These are phyloP conservation scores for Rhinella marina DNA, from an alignment of 2,797 vertebrate genomes.

Conservation along the genomic window DNA sequence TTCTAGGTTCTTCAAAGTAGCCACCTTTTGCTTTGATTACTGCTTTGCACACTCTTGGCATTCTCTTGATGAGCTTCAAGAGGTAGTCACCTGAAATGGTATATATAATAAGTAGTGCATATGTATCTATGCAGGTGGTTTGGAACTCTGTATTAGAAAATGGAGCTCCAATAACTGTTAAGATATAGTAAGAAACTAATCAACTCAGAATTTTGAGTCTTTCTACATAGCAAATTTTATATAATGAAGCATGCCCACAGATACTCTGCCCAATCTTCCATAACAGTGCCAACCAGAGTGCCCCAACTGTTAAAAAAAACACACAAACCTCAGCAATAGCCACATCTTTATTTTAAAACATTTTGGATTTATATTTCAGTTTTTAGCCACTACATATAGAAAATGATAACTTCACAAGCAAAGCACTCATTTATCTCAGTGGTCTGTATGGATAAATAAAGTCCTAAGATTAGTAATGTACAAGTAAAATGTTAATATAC, in stretches of 20 bases:
- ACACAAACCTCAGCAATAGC: background rate
- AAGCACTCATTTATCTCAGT: background rate
- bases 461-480: background rate
- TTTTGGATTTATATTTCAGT: background rate
- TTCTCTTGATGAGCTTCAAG: no score
- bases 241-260: background rate
- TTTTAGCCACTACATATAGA: background rate
- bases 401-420: no score
- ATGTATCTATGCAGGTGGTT: no score
- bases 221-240: background rate
- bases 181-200: no score
- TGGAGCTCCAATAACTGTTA: no score
- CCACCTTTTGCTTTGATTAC: no score
- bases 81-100: no score
- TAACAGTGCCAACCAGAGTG: background rate
- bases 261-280: background rate
- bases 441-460: background rate
- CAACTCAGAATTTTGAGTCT: no score
- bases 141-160: no score
- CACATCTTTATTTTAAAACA: background rate
- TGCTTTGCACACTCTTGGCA: no score
- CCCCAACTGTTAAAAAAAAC: background rate
- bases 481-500: background rate
- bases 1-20: no score
- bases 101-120: no score